Evolutionary conservation across 1,140 invertebrate species (phyloP).

Genomic region (Phenacoccus solenopsis): DNA sequence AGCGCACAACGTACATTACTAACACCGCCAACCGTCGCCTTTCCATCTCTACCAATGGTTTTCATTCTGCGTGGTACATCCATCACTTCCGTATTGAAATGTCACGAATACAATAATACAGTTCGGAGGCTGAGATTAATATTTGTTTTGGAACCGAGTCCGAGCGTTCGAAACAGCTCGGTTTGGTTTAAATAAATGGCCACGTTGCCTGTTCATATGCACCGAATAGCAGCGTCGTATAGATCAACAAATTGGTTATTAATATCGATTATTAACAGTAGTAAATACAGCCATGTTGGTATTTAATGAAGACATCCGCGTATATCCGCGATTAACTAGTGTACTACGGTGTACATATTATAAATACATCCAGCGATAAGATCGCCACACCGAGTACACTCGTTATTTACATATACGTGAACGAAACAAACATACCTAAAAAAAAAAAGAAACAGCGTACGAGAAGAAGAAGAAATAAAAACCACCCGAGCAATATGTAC

Average conservation of each 20-base stretch:
- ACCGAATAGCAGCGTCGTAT: no score
- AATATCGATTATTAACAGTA: neutral
- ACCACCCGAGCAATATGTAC: no score
- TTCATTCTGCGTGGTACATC: neutral
- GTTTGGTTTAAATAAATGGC: neutral
- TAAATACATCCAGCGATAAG: neutral
- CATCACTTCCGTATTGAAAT: conserved; percentile 1
- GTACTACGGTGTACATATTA: neutral
- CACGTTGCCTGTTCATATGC: neutral
- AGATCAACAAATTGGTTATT: neutral
- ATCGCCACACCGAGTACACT: neutral
- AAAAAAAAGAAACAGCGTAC: neutral
- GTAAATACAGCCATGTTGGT: neutral
- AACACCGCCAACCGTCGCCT: neutral
- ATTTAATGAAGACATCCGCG: neutral
- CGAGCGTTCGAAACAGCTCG: no score
- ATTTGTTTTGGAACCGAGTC: neutral
- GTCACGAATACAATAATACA: neutral
- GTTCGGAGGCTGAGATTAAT: neutral
- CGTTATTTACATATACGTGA: neutral
- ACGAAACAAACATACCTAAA: neutral
- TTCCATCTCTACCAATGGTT: neutral
- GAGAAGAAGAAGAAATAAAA: no score
- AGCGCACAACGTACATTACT: neutral
- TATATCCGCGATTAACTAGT: neutral